A percentile compares a stretch with the other conserved stretches of the same genome.
phyloP scores from a whole-genome alignment of 30 jellyfish, hydroid and myxozoan species.

The Morbakka virulenta region DNA sequence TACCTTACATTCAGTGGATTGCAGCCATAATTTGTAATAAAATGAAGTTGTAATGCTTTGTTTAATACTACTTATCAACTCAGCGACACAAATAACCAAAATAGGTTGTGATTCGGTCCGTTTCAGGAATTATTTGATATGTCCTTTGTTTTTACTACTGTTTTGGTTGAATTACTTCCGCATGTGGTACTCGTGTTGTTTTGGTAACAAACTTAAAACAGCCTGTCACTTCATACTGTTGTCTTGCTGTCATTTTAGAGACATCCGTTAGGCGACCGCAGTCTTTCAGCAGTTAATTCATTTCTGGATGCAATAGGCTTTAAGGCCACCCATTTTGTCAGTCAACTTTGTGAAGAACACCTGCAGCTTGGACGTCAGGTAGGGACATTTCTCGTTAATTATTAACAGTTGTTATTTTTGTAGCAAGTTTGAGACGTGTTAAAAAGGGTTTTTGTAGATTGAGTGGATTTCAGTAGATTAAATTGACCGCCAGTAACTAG shows the following conservation, averaged over 20 bases:
- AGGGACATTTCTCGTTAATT: no score
- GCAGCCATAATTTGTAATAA: no score
- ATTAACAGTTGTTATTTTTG: no score
- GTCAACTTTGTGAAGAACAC: slow-evolving; percentile 91
- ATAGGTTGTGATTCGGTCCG: no score
- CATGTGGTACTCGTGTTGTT: neutral
- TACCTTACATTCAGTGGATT: no score
- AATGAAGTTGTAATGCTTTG: no score
- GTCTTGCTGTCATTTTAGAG: slow-evolving; percentile 55
- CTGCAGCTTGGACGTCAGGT: slow-evolving; percentile 84
- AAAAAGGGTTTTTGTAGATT: neutral
- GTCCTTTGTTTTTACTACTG: neutral
- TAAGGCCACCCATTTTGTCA: slow-evolving; percentile 82
- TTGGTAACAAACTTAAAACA: no score
- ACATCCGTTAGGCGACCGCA: slow-evolving; percentile 97
- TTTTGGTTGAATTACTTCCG: neutral
- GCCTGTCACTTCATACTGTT: neutral
- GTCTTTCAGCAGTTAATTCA: slow-evolving; percentile 92
- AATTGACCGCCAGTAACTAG: neutral
- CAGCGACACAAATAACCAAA: no score
- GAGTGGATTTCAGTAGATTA: neutral
- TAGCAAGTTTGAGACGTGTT: neutral
- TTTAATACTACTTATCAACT: no score
- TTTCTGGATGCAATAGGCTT: slow-evolving; percentile 91
- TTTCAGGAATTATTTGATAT: neutral